These are phyloP conservation scores for Oscheius sp. DNA, from an alignment of 2,888 invertebrate species.

Conservation along the genomic window DNA sequence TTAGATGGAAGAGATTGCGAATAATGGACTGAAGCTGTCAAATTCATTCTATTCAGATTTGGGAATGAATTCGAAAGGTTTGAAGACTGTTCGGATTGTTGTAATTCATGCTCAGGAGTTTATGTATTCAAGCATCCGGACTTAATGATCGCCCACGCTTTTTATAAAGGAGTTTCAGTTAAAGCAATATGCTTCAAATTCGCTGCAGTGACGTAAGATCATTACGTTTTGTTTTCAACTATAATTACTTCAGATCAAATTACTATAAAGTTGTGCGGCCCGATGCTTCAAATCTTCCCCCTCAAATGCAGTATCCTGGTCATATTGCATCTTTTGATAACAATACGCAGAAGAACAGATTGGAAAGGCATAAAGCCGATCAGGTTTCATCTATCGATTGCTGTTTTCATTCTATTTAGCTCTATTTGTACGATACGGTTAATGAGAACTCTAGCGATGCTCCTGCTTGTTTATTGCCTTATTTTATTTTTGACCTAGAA, in stretches of 20 bases:
- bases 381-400: neutral
- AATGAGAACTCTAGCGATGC: neutral
- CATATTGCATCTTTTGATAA: too few species aligned
- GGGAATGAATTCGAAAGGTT: neutral
- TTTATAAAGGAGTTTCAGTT: neutral
- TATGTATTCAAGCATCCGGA: conserved; percentile 5
- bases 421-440: neutral
- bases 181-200: neutral
- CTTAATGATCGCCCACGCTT: neutral
- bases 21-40: neutral
- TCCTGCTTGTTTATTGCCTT: neutral
- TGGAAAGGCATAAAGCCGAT: neutral
- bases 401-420: neutral
- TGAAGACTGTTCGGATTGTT: neutral
- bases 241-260: too few species aligned
- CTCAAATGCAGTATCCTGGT: too few species aligned
- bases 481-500: neutral
- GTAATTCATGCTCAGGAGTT: neutral
- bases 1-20: neutral
- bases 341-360: neutral
- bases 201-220: neutral
- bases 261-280: too few species aligned
- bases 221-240: too few species aligned
- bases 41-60: neutral
- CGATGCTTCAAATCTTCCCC: too few species aligned